These are phyloP conservation scores for Bradypus variegatus DNA, from an alignment of 2,797 vertebrate genomes.

Conservation along the genomic window DNA sequence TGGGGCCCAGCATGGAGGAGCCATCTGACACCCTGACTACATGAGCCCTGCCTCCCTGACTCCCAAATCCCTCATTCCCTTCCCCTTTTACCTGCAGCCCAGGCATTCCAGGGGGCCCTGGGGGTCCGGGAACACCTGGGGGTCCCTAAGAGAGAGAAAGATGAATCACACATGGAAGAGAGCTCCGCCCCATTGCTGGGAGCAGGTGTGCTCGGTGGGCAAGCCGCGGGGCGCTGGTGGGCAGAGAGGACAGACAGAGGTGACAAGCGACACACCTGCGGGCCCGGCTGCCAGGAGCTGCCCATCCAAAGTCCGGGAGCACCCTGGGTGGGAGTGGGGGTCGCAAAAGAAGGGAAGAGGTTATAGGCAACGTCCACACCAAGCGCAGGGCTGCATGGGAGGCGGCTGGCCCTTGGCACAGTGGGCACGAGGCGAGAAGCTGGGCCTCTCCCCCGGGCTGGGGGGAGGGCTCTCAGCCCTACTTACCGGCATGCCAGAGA, in stretches of 20 bases:
- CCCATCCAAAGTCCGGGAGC: slow-evolving; percentile 83
- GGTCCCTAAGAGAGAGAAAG: slow-evolving; percentile 79
- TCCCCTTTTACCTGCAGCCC: slow-evolving; percentile 83
- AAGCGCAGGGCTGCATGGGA: slow-evolving; percentile 44
- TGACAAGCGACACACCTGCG: slow-evolving; percentile 82
- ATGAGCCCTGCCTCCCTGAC: accelerated
- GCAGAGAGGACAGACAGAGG: not conserved
- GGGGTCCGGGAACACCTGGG: slow-evolving; percentile 87
- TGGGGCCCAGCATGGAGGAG: not conserved
- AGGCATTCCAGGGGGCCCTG: slow-evolving; percentile 81
- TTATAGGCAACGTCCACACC: slow-evolving; percentile 59
- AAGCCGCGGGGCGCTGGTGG: not conserved
- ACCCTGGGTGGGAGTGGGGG: slow-evolving; percentile 79
- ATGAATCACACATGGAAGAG: not conserved
- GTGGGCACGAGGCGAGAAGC: slow-evolving; percentile 1
- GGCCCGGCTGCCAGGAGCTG: slow-evolving; percentile 84
- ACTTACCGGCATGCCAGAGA: slow-evolving; percentile 88
- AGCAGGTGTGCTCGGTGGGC: not conserved
- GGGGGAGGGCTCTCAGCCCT: slow-evolving; percentile 1
- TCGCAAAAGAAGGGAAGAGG: slow-evolving; percentile 64
- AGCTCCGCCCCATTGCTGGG: not conserved
- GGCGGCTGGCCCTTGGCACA: slow-evolving; percentile 18
- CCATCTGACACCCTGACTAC: no score
- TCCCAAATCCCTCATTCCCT: not conserved
- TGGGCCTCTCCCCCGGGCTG: not conserved